These are phyloP conservation scores for Lepidochrysops patricia DNA, from an alignment of 2,888 invertebrate species.

Conservation along the genomic window DNA sequence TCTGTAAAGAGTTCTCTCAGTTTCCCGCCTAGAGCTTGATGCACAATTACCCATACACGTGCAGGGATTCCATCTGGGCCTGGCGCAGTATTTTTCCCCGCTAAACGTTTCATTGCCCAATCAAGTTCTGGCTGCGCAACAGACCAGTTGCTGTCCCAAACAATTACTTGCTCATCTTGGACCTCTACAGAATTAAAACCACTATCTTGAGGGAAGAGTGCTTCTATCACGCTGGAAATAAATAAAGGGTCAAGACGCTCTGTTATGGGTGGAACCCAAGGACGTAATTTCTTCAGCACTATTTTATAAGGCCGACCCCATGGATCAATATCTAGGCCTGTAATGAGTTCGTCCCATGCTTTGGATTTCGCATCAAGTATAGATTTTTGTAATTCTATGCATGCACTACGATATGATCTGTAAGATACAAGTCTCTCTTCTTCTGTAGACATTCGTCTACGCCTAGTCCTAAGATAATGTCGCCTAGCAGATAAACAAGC, in stretches of 20 bases:
- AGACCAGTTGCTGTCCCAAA: no score
- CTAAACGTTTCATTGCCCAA: neutral
- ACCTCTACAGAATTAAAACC: no score
- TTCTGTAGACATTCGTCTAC: neutral
- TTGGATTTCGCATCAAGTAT: no score
- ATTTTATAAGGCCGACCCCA: no score
- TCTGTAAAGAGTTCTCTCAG: neutral
- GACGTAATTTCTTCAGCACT: no score
- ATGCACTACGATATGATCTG: neutral
- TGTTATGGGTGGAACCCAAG: no score
- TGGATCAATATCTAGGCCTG: no score
- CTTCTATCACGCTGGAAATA: no score
- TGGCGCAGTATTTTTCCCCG: neutral
- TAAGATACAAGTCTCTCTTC: neutral
- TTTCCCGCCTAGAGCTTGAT: neutral
- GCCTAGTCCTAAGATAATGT: constrained; percentile 1
- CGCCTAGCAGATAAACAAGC: constrained; percentile 10
- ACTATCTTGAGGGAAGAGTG: no score
- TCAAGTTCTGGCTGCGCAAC: neutral
- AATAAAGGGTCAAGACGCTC: no score
- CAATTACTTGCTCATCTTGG: no score
- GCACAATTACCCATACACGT: neutral
- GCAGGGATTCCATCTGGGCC: neutral
- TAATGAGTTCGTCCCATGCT: no score
- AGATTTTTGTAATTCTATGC: neutral